A percentile compares a stretch with the other conserved stretches of the same genome.
Evolutionary conservation across 2,888 invertebrate species (phyloP).

Genomic region (Ariolimax columbianus): DNA sequence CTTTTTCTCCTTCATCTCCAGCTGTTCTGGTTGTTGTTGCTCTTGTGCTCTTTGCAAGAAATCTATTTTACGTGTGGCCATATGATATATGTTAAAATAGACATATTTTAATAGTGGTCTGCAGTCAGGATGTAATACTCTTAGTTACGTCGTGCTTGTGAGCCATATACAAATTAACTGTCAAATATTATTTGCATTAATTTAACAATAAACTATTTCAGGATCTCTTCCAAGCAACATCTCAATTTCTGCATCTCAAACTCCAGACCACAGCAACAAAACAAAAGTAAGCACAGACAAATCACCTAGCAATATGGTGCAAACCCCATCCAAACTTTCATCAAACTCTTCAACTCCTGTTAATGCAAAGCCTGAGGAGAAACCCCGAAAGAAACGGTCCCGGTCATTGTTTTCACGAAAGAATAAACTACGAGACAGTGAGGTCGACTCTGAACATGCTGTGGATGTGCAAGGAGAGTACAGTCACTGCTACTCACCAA

Average conservation of each 20-base stretch:
- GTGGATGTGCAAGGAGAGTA: conserved; percentile 27
- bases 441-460: conserved; percentile 16
- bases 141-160: too few species aligned
- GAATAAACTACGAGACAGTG: conserved; percentile 47
- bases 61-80: too few species aligned
- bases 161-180: too few species aligned
- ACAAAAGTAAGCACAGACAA: conserved; percentile 11
- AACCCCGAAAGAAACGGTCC: conserved; percentile 48
- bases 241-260: not conserved
- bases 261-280: conserved; percentile 7
- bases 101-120: too few species aligned
- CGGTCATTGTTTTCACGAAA: conserved; percentile 48
- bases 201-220: conserved; percentile 4
- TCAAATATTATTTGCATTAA: not conserved
- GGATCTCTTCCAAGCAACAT: conserved; percentile 8
- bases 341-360: not conserved
- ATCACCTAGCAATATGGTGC: not conserved
- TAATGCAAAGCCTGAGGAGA: conserved; percentile 28
- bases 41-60: too few species aligned
- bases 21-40: too few species aligned
- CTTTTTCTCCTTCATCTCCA: too few species aligned
- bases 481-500: conserved; percentile 41
- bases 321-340: conserved; percentile 15
- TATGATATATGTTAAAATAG: too few species aligned
- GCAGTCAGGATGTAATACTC: too few species aligned